These are phyloP conservation scores for Aphidius ervi DNA, from an alignment of 1,140 invertebrate genomes.

Conservation along the genomic window DNA sequence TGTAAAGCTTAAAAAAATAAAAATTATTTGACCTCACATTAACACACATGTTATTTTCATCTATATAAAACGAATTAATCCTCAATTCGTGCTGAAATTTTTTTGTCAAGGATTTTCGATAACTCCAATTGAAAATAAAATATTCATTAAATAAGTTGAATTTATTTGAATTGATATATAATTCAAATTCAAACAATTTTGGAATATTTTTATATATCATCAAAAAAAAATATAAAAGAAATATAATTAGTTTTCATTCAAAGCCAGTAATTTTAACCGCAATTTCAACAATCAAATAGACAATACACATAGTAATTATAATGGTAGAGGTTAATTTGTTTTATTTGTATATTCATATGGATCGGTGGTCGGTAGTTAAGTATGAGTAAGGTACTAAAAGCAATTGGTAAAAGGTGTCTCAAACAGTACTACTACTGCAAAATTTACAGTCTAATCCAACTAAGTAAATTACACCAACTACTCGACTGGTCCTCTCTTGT, in stretches of 20 bases:
- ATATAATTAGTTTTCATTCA: no score
- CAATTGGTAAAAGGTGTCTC: conserved; percentile 25
- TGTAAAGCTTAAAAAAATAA: no score
- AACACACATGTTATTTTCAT: conserved; percentile 37
- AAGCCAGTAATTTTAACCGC: no score
- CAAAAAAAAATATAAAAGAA: no score
- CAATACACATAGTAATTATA: no score
- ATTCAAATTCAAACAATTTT: no score
- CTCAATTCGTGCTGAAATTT: conserved; percentile 39
- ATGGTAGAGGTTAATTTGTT: no score
- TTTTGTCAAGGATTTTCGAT: conserved; percentile 38
- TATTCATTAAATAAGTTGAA: no score
- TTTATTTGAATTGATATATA: no score
- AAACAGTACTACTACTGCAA: conserved; percentile 35
- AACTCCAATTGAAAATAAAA: conserved; percentile 18
- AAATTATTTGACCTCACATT: background rate
- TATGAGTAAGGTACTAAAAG: background rate
- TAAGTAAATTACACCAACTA: conserved; percentile 44
- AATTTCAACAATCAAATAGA: no score
- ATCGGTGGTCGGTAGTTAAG: background rate
- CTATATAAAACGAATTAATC: conserved; percentile 46
- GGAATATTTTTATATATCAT: no score
- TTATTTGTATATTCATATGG: no score
- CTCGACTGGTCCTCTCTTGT: conserved; percentile 31
- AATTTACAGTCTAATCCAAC: conserved; percentile 46